Percentiles rank a stretch among this genome's conserved stretches.
These are phyloP conservation scores for Leptodactylus fuscus DNA, from an alignment of 2,113 vertebrate genomes.

Conservation along the genomic window DNA sequence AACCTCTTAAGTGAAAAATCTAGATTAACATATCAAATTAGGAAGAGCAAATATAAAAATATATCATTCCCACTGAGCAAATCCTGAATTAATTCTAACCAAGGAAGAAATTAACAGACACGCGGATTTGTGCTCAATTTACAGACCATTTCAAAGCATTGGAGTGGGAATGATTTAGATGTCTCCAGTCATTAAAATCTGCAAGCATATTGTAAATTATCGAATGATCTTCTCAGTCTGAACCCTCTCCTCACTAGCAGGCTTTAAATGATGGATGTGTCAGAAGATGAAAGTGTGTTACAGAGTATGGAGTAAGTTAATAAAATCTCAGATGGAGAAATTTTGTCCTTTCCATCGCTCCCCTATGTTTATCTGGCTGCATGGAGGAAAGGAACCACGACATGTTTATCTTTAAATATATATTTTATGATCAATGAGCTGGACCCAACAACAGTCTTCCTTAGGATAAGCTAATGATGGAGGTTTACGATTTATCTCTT, in stretches of 20 bases:
- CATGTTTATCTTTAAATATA: conserved; percentile 24
- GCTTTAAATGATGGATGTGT: conserved; percentile 36
- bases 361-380: conserved; percentile 8
- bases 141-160: conserved; percentile 43
- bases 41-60: conserved; percentile 38
- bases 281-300: conserved; percentile 26
- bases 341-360: background rate
- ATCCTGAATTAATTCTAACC: conserved; percentile 37
- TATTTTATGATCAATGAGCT: conserved; percentile 18
- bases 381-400: no score
- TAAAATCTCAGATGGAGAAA: background rate
- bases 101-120: conserved; percentile 47
- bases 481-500: background rate
- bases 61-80: conserved; percentile 38
- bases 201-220: conserved; percentile 40
- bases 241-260: background rate
- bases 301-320: background rate
- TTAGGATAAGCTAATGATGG: background rate
- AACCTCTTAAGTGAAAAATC: conserved; percentile 23
- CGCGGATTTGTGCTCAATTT: conserved; percentile 34
- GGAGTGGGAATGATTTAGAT: conserved; percentile 46
- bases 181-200: conserved; percentile 46
- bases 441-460: background rate
- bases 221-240: conserved; percentile 27
- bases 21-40: conserved; percentile 44